Percentiles rank a stretch among this genome's conserved stretches.
These are phyloP conservation scores for Brachypalpus laphriformis DNA, from an alignment of 2,888 invertebrate genomes.

Conservation along the genomic window DNA sequence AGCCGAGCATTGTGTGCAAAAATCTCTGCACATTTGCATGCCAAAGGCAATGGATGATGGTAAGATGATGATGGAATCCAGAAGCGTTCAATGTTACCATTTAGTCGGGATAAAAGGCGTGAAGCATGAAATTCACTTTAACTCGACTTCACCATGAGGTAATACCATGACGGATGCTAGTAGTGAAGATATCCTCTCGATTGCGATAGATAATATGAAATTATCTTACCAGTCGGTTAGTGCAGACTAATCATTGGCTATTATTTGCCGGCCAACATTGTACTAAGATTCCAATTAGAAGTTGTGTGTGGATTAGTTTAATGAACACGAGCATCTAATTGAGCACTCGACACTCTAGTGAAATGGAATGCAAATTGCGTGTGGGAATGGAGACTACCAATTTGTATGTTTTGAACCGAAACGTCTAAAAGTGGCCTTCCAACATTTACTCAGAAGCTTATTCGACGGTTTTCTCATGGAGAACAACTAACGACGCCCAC, in stretches of 20 bases:
- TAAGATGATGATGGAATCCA: not conserved
- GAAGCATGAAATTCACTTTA: conserved; percentile 39
- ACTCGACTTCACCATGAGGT: conserved; percentile 6
- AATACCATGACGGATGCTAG: not conserved
- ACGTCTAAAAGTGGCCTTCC: not conserved
- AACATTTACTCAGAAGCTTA: too few relatives aligned
- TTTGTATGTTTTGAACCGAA: not conserved
- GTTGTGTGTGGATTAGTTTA: not conserved
- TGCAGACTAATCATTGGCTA: conserved; percentile 28
- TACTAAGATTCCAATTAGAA: not conserved
- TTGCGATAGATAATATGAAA: conserved; percentile 18
- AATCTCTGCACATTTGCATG: conserved; percentile 39
- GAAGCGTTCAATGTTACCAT: conserved; percentile 47
- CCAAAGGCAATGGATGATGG: not conserved
- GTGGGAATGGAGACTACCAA: not conserved
- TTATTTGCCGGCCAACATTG: conserved; percentile 8
- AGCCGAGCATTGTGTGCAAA: not conserved
- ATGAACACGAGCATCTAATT: conserved; percentile 23
- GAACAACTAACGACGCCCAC: not conserved
- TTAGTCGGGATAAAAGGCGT: conserved; percentile 7
- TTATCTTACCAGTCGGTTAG: conserved; percentile 4
- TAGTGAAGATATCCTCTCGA: conserved; percentile 1
- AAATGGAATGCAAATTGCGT: conserved; percentile 3
- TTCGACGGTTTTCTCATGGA: not conserved
- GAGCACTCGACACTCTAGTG: not conserved